Percentiles rank a stretch among this genome's conserved stretches.
Conservation (phyloP, 2,888 invertebrate species). For the Oscheius onirici region DNA sequence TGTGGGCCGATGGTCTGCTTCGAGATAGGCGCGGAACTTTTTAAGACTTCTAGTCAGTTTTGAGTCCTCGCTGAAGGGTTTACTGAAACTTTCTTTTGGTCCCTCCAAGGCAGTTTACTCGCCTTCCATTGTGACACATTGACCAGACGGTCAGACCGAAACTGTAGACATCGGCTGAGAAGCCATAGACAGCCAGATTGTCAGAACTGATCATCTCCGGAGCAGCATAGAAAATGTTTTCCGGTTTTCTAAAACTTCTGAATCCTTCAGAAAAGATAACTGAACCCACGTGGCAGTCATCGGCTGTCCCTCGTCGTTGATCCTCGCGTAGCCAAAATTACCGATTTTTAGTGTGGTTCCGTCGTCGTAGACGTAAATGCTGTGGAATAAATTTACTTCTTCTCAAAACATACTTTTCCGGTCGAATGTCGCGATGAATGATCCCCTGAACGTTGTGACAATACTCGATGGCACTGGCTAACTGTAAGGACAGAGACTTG, state of each 20-base stretch:
- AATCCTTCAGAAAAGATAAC: background rate
- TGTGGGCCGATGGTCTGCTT: background rate
- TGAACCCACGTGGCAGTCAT: conserved; percentile 2
- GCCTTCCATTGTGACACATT: background rate
- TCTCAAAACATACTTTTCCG: background rate
- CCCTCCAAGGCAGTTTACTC: background rate
- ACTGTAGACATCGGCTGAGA: background rate
- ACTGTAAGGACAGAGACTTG: no score
- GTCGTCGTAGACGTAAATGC: background rate
- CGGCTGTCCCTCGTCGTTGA: background rate
- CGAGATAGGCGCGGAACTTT: background rate
- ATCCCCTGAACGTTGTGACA: background rate
- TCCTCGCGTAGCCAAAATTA: background rate
- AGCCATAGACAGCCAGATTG: background rate
- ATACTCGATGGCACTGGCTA: no score
- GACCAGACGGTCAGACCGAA: background rate
- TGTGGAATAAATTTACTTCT: background rate
- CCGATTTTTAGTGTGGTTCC: background rate
- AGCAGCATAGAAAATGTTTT: background rate
- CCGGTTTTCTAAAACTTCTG: background rate
- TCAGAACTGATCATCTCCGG: background rate
- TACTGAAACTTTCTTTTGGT: background rate
- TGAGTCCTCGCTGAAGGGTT: background rate
- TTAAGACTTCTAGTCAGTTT: background rate
- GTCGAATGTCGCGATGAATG: no score